Evolutionary conservation across 2,797 vertebrate genomes (phyloP), one percentile per base, ranked within the genome.

Genomic region (Heteromormyrus szaboi): DNA sequence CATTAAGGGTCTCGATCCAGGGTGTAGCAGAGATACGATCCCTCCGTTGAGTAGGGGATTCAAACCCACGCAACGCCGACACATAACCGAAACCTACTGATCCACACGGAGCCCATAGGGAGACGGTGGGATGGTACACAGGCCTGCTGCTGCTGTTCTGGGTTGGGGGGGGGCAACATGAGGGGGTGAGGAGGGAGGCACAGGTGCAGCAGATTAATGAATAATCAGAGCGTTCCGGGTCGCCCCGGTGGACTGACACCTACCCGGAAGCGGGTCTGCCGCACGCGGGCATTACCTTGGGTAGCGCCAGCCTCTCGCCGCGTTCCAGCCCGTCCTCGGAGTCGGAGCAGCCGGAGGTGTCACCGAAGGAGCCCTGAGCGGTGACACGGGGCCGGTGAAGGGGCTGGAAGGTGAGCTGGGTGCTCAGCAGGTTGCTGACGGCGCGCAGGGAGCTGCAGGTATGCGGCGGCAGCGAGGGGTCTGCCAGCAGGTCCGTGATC

Each of bases 341-440:
- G 93, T 99, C 98, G 0, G 98, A 98, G 93, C 96, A 98, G 91
- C 96, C 92, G 62, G 97, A 96, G 89, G 96, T 95, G 92, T 98
- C 98, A 19, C 91, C 94, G 93, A 96, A 96, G 91, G 95, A 95
- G 41, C 95, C 89, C 86, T 95, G 88, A 1, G 97, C 96, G 85
- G 92, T 96, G 86, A 94, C 89, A 37, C 96, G 91, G 25, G 96
- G 93, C 90, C 97, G 97, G 92, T 99, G 97, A 65, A 98, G 94
- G 0, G 98, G 97, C 92, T 98, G 98, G 93, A 99, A 96, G 92
- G 96, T 98, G 90, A 99, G 94, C 92, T 99, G 98, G 0, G 98
- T 98, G 92, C 96, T 98, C 41, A 99, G 98, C 90, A 99, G 96
- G 93, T 97, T 98, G 95, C 98, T 99, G 90, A 99, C 98, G 0